Evolutionary conservation across 2,797 vertebrate species (phyloP).

Genomic region (Chromis chromis): DNA sequence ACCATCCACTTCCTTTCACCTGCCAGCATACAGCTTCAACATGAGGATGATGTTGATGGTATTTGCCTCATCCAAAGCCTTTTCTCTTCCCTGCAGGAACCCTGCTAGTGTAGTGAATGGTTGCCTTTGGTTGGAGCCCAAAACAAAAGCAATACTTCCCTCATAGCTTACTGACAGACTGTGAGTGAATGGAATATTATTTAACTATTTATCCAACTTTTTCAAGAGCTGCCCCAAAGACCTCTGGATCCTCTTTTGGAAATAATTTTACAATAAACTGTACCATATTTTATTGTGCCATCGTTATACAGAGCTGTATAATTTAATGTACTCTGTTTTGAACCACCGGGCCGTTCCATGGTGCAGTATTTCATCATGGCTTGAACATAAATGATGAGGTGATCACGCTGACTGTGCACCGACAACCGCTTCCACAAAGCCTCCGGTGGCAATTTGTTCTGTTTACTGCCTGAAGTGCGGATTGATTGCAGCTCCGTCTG

Average conservation of each 20-base stretch:
- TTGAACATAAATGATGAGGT: conserved; percentile 35
- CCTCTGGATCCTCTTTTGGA: conserved; percentile 41
- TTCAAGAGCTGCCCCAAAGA: conserved; percentile 30
- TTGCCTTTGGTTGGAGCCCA: conserved; percentile 46
- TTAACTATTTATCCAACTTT: conserved; percentile 14
- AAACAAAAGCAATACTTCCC: conserved; percentile 45
- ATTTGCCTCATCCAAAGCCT: neutral
- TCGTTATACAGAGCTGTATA: conserved; percentile 17
- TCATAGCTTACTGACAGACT: conserved; percentile 22
- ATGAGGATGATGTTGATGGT: neutral
- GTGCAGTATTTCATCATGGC: conserved; percentile 12
- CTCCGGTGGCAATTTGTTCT: conserved; percentile 53
- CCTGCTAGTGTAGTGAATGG: conserved; percentile 21
- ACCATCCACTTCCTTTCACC: conserved; percentile 7
- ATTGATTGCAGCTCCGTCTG: conserved; percentile 64
- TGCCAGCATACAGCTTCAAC: conserved; percentile 3
- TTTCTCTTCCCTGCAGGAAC: conserved; percentile 13
- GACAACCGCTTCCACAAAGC: conserved; percentile 28
- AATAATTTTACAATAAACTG: conserved; percentile 36
- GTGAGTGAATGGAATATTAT: conserved; percentile 30
- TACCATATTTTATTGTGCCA: conserved; percentile 48
- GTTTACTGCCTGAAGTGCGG: conserved; percentile 60
- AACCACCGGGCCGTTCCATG: neutral
- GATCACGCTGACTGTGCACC: conserved; percentile 30
- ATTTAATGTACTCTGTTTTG: conserved; percentile 28